Evolutionary conservation across 2,797 vertebrate genomes (phyloP).

Genomic region (Bryconaethiops microstoma): DNA sequence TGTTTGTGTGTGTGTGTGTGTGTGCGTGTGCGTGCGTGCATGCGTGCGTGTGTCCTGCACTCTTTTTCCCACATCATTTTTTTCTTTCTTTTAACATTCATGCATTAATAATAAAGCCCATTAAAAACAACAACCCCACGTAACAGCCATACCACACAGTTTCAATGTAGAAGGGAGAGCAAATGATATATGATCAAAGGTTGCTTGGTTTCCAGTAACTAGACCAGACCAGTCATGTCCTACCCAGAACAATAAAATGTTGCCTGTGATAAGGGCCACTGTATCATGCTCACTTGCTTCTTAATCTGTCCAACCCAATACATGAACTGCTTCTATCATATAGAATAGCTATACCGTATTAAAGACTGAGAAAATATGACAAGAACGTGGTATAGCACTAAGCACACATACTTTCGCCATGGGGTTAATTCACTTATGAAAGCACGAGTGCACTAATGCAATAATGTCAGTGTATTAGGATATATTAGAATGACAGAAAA

Average conservation of each 20-base stretch:
- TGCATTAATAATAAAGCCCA: neutral
- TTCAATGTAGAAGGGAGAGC: neutral
- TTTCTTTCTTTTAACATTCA: neutral
- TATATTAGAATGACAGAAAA: neutral
- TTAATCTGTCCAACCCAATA: neutral
- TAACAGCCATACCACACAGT: neutral
- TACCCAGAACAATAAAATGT: neutral
- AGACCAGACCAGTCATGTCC: neutral
- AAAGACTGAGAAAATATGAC: neutral
- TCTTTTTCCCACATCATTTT: neutral
- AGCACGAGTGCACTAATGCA: neutral
- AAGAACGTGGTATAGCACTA: neutral
- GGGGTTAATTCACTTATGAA: neutral
- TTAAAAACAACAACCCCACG: neutral
- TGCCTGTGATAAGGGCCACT: neutral
- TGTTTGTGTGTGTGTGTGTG: neutral
- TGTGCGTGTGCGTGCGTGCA: neutral
- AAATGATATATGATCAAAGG: neutral
- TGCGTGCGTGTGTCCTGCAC: neutral
- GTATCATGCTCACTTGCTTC: neutral
- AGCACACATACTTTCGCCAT: neutral
- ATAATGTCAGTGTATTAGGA: neutral
- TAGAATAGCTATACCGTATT: neutral
- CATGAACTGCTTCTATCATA: neutral
- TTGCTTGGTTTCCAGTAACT: neutral